Base-by-base conservation (phyloP, 2,797 vertebrate species). In the Neomorphus geoffroyi region DNA sequence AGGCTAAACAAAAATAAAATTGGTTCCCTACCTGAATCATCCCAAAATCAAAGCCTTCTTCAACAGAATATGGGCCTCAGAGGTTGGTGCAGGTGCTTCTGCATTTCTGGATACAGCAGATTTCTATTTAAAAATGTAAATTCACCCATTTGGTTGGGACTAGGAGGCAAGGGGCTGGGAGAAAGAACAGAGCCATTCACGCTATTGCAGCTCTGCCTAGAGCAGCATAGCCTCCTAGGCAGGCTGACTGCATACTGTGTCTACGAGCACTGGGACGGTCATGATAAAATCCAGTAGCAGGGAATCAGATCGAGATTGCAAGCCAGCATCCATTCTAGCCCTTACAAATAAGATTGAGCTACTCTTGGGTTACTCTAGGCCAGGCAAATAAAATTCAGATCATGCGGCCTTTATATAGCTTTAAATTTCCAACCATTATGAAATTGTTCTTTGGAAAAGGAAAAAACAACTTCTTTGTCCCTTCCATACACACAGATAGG, bases 321-420 rank as follows among this genome's bases (percentile, higher is more conserved):
- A 84, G 51, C 5, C 53, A 66, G 41, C 21, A 39, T 35, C 48
- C 15, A 65, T 70, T 69, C 51, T 9, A 66, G 35, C 10, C 13
- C 51, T 65, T 54, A 48, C 22, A 80, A 58, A 86, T 85, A 51
- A 64, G 12, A 11, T 27, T 83, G 24, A n/a, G 32, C n/a, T 82
- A 19, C 22, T 73, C 48, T 45, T 4, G 3, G 50, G 30, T 33
- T 64, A 41, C 23, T 45, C 50, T 35, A 57, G 33, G 10, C 39
- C 37, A 66, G 32, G 43, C 19, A 88, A 48, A 91, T 27, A 81
- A 80, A 93, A 91, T 45, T 41, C 28, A 71, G 43, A 86, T 19
- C 8, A 62, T 33, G 30, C 0, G 0, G 37, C 13, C 13, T 61
- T 46, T 37, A 18, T 7, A 7, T 3, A 23, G 30, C 41, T 65